Percentiles rank a stretch among this genome's conserved stretches.
phyloP scores from a whole-genome alignment of 2,797 vertebrate species.

The Halcyon smyrnensis region DNA sequence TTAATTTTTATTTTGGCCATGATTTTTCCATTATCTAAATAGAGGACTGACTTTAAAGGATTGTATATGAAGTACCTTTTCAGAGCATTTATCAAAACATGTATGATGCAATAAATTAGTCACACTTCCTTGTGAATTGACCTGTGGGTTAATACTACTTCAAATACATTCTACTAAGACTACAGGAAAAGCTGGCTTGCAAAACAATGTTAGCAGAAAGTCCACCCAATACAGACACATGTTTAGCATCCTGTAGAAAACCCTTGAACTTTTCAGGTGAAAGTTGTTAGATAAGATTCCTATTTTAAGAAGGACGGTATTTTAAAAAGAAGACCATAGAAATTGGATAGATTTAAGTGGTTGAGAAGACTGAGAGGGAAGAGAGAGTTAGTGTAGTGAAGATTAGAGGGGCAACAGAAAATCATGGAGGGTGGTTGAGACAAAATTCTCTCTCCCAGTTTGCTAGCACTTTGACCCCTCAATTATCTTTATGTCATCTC shows the following conservation, averaged over 20 bases:
- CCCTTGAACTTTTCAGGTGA: neutral
- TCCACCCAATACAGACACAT: neutral
- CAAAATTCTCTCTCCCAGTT: neutral
- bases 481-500: neutral
- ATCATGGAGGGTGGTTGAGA: neutral
- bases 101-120: neutral
- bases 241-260: neutral
- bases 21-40: neutral
- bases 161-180: neutral
- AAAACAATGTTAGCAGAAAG: neutral
- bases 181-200: neutral
- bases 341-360: neutral
- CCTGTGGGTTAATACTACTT: neutral
- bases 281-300: neutral
- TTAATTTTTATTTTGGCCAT: neutral
- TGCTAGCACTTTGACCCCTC: neutral
- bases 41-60: neutral
- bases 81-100: neutral
- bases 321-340: neutral
- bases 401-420: neutral
- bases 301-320: neutral
- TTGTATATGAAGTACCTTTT: neutral
- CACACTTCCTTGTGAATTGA: neutral
- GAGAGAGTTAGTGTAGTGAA: neutral
- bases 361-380: neutral